Base-by-base conservation (phyloP, 2,113 vertebrate genomes). In the Protomyctophum bolini region DNA sequence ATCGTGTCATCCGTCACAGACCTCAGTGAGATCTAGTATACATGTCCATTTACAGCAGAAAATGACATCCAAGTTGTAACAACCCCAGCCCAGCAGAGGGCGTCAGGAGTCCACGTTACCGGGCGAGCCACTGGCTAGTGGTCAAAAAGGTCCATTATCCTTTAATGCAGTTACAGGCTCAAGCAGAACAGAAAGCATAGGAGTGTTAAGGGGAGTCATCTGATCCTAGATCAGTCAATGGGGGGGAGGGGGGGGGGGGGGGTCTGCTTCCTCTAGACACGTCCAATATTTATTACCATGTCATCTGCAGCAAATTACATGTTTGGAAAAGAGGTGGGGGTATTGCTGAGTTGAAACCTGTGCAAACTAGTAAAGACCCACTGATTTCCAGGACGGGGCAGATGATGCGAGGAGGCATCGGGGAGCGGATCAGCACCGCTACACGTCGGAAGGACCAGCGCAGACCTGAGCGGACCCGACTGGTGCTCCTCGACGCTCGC, bases 21-120 rank as follows among this genome's bases (percentile, higher is more conserved):
- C 5, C n/a, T 15, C 10, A 21, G 46, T 49, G 6, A 6, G 51
- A 10, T 29, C 33, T 7, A n/a, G n/a, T n/a, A 2, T 11, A 7
- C 8, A 41, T 8, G 28, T 45, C 28, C 63, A 11, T 28, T n/a
- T 54, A 45, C 45, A 68, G 54, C 52, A 68, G 41, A 47, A 47
- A 70, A 73, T 50, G 54, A 74, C 65, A 15, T 74, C 67, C 11
- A 33, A 15, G 64, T 7, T 12, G 55, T 48, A 66, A 10, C 49
- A 3, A 77, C 87, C 84, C 87, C 82, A 67, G 81, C 84, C 90
- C 90, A 91, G 90, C 90, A 91, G 90, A 87, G 89, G 87, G 84
- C 73, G 54, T 4, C 72, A 57, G 28, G 50, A 66, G 58, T 56
- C 76, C 12, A 60, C 61, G 15, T 14, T 9, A 6, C 62, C 65